phyloP scores from a whole-genome alignment of 2,113 vertebrate genomes.

The Lophura nycthemera region DNA sequence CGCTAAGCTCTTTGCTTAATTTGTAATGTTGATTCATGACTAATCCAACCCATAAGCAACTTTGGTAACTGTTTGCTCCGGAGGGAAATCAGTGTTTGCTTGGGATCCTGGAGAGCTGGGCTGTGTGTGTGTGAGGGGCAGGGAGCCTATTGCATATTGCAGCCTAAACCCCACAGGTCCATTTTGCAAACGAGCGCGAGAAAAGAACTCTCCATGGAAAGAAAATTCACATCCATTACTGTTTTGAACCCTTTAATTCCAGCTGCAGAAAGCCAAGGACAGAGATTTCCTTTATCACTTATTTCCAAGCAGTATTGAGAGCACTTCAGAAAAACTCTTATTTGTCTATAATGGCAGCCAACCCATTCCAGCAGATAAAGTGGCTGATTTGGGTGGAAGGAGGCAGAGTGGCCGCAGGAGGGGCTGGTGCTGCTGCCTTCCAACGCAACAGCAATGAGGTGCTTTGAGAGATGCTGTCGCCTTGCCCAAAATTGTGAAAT shows the following conservation, averaged over 20 bases:
- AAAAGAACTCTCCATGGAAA: not conserved
- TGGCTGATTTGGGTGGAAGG: not conserved
- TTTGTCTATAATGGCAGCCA: not conserved
- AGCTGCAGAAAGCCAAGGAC: not conserved
- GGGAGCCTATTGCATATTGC: not conserved
- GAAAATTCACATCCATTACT: accelerated
- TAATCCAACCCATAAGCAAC: not conserved
- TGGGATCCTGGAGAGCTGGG: not conserved
- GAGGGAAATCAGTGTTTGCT: accelerated
- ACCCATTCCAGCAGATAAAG: not conserved
- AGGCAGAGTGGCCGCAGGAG: too few relatives aligned
- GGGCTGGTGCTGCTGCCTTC: not conserved
- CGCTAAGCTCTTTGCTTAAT: not conserved
- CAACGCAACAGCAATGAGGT: accelerated
- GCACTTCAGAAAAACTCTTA: not conserved
- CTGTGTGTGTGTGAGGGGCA: not conserved
- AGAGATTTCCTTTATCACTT: not conserved
- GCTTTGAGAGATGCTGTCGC: not conserved
- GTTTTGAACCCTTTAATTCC: not conserved
- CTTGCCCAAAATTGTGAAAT: accelerated
- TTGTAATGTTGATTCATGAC: not conserved
- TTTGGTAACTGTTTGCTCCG: not conserved
- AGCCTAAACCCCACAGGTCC: not conserved
- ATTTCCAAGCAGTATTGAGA: not conserved
- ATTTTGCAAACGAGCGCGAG: not conserved